These are phyloP conservation scores for Mnemiopsis leidyi DNA, from an alignment of 37 sponge, comb jelly and placozoan genomes.

Conservation along the genomic window DNA sequence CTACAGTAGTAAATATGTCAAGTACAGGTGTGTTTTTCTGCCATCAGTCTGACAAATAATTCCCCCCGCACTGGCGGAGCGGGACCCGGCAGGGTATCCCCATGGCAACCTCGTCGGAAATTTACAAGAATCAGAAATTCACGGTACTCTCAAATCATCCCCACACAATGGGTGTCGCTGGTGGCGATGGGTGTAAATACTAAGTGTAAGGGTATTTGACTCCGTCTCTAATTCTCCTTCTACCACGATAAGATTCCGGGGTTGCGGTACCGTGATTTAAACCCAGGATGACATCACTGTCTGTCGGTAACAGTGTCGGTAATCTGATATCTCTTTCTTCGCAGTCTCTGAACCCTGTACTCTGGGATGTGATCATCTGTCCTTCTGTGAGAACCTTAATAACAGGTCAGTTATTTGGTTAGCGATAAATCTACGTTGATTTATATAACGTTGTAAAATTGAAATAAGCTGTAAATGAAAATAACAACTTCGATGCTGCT, in stretches of 20 bases:
- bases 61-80: too few species aligned
- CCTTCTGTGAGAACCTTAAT: slow-evolving; percentile 40
- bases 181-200: not conserved
- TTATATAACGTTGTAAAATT: too few species aligned
- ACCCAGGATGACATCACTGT: not conserved
- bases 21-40: too few species aligned
- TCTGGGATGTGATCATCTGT: slow-evolving; percentile 24
- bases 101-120: too few species aligned
- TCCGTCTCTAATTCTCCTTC: not conserved
- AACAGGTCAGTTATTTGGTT: slow-evolving; percentile 34
- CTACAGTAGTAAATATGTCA: too few species aligned
- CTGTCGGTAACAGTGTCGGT: not conserved
- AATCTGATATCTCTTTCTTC: not conserved
- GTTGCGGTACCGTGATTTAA: not conserved
- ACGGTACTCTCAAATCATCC: not conserved
- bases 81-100: too few species aligned
- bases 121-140: not conserved
- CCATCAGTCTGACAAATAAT: too few species aligned
- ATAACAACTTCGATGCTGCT: too few species aligned
- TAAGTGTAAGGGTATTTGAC: not conserved
- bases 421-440: too few species aligned
- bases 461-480: too few species aligned
- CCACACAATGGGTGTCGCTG: not conserved
- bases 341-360: slow-evolving; percentile 40
- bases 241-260: not conserved